These are phyloP conservation scores for Dermochelys coriacea DNA, from an alignment of 2,797 vertebrate genomes.

Conservation along the genomic window DNA sequence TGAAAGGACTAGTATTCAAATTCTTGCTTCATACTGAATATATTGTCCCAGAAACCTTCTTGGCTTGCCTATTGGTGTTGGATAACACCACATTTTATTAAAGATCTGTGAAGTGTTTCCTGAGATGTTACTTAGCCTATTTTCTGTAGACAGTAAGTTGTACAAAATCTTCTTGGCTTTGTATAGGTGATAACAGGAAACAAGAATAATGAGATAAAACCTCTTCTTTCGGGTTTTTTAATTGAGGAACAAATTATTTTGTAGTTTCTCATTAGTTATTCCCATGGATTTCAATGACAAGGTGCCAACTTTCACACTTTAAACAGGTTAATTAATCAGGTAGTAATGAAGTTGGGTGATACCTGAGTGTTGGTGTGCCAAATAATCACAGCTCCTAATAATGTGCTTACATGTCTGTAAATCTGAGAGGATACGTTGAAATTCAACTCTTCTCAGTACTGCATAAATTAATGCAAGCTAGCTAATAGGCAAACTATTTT, in stretches of 20 bases:
- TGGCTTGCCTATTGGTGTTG: slow-evolving; percentile 77
- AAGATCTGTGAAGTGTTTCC: slow-evolving; percentile 79
- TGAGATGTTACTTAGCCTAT: slow-evolving; percentile 61
- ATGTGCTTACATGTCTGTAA: slow-evolving; percentile 78
- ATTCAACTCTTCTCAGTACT: slow-evolving; percentile 66
- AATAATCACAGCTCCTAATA: slow-evolving; percentile 79
- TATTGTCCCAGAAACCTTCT: slow-evolving; percentile 69
- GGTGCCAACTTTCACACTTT: slow-evolving; percentile 87
- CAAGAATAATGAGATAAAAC: slow-evolving; percentile 83
- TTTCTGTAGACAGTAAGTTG: slow-evolving; percentile 71
- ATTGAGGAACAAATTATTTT: slow-evolving; percentile 86
- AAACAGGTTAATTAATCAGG: slow-evolving; percentile 88
- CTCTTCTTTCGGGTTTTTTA: slow-evolving; percentile 77
- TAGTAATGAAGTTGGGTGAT: slow-evolving; percentile 86
- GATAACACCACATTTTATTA: slow-evolving; percentile 81
- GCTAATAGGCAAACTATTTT: slow-evolving; percentile 65
- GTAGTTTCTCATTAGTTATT: slow-evolving; percentile 84
- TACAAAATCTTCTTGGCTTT: slow-evolving; percentile 79
- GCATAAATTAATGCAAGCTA: slow-evolving; percentile 76
- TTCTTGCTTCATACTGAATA: slow-evolving; percentile 62
- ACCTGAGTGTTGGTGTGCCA: slow-evolving; percentile 79
- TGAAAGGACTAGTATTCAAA: slow-evolving; percentile 47
- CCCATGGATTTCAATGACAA: slow-evolving; percentile 81
- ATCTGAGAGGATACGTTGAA: slow-evolving; percentile 71
- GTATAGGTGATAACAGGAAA: slow-evolving; percentile 82